A percentile compares a stretch with the other conserved stretches of the same genome.
These are phyloP conservation scores for Sebastiscus albofasciatus DNA, from an alignment of 2,797 vertebrate species.

Conservation along the genomic window DNA sequence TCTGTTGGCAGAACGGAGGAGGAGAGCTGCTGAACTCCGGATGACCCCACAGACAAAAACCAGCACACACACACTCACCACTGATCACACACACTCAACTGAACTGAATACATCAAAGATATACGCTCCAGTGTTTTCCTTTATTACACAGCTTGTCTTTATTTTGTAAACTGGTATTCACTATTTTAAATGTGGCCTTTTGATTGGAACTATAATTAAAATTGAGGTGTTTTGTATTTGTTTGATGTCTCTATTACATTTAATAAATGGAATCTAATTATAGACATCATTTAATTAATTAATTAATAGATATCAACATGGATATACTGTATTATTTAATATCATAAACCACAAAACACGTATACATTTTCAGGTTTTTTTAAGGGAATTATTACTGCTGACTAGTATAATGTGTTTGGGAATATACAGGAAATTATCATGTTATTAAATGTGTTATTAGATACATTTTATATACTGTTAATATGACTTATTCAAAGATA, in stretches of 20 bases:
- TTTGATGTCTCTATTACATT: neutral
- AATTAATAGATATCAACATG: neutral
- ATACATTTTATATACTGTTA: neutral
- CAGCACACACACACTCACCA: conserved; percentile 4
- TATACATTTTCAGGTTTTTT: neutral
- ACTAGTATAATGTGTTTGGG: neutral
- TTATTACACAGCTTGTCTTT: neutral
- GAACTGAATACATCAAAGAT: neutral
- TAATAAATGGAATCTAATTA: neutral
- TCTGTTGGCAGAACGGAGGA: conserved; percentile 27
- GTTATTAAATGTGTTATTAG: no score
- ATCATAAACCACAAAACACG: neutral
- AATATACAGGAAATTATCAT: neutral
- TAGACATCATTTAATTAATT: neutral
- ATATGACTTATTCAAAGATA: neutral
- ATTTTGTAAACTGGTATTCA: no score
- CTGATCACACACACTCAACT: neutral
- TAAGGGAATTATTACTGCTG: neutral
- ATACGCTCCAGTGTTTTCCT: neutral
- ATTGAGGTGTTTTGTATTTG: neutral
- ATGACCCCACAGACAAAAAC: conserved; percentile 52
- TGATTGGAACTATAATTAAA: neutral
- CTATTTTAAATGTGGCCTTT: neutral
- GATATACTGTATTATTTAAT: neutral
- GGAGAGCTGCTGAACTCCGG: conserved; percentile 65